phyloP scores from a whole-genome alignment of 2,113 vertebrate genomes.

The Xenopus laevis region DNA sequence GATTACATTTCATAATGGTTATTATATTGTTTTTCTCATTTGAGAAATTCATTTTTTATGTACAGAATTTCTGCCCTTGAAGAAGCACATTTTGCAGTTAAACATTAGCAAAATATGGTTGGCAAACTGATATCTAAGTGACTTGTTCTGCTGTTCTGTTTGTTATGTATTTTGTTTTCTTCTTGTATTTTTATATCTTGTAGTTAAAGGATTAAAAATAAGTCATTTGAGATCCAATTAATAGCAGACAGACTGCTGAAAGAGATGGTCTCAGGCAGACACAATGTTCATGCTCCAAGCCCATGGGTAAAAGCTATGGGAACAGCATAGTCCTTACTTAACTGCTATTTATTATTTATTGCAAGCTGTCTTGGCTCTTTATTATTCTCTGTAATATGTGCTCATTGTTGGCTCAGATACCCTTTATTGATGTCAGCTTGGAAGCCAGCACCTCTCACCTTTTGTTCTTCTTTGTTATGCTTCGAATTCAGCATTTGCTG shows the following conservation, averaged over 20 bases:
- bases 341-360: constrained; percentile 18
- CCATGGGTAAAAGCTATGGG: neutral
- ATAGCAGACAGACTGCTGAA: neutral
- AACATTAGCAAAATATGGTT: too few species aligned
- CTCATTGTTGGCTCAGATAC: constrained; percentile 1
- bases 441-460: too few species aligned
- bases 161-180: neutral
- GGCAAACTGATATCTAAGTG: neutral
- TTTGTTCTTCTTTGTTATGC: too few species aligned
- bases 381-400: neutral
- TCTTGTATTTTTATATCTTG: too few species aligned
- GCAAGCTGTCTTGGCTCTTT: neutral
- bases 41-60: too few species aligned
- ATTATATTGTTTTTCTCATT: too few species aligned
- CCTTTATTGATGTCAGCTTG: too few species aligned
- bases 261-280: neutral
- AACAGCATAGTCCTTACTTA: neutral
- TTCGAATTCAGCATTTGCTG: too few species aligned
- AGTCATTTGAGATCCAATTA: constrained; percentile 5
- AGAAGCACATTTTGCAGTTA: too few species aligned
- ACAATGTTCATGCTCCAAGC: constrained; percentile 1
- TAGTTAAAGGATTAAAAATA: neutral
- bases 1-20: too few species aligned
- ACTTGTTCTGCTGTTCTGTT: neutral
- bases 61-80: too few species aligned